Percentiles rank a stretch among this genome's conserved stretches.
These are phyloP conservation scores for Baronia brevicornis DNA, from an alignment of 2,888 invertebrate species.

Conservation along the genomic window DNA sequence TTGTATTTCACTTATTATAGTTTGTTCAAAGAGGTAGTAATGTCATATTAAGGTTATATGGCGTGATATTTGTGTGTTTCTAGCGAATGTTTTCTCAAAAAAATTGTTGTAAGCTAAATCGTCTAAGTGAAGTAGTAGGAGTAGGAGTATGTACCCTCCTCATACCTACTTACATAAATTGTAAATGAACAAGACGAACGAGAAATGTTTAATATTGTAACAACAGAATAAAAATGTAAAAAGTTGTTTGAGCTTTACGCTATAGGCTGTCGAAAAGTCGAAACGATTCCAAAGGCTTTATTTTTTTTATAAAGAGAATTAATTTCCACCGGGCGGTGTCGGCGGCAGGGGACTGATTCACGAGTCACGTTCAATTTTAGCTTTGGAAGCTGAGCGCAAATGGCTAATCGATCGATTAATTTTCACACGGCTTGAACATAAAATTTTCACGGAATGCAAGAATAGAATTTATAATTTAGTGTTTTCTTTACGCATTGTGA, in stretches of 20 bases:
- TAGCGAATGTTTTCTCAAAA: too few relatives aligned
- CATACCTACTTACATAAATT: too few relatives aligned
- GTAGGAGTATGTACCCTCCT: too few relatives aligned
- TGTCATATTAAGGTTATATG: too few relatives aligned
- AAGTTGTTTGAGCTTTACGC: constrained; percentile 30
- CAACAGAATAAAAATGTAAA: constrained; percentile 28
- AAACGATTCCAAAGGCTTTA: constrained; percentile 29
- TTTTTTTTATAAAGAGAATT: constrained; percentile 50
- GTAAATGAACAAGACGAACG: constrained; percentile 20
- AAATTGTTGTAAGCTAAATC: too few relatives aligned
- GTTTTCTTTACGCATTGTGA: constrained; percentile 11
- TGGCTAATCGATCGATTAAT: constrained; percentile 71
- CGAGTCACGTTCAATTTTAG: constrained; percentile 63
- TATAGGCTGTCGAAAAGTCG: constrained; percentile 47
- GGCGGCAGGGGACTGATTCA: constrained; percentile 48
- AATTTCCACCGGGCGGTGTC: constrained; percentile 52
- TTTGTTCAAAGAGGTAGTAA: too few relatives aligned
- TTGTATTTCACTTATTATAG: too few relatives aligned
- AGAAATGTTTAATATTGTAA: constrained; percentile 29
- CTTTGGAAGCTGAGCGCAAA: constrained; percentile 54
- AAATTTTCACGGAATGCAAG: constrained; percentile 45
- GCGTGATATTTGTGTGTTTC: too few relatives aligned
- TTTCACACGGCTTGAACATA: constrained; percentile 62
- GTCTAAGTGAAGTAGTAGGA: too few relatives aligned
- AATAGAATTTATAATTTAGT: constrained; percentile 29